Evolutionary conservation across 2,888 invertebrate species (phyloP).

Genomic region (Patella ulyssiponensis): DNA sequence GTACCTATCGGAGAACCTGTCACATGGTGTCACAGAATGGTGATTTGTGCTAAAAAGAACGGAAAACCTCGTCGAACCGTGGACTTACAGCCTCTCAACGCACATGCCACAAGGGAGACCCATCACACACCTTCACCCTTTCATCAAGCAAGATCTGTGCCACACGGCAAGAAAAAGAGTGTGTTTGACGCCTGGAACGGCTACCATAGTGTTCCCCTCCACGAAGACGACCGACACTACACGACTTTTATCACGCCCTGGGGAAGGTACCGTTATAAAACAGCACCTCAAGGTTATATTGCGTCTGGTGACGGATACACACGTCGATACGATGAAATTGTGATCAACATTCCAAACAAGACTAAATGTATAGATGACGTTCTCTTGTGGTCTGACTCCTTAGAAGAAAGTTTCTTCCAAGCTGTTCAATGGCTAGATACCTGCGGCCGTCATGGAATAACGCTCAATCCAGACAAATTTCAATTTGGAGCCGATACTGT

Average conservation of each 20-base stretch:
- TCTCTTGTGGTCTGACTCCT: conserved; percentile 38
- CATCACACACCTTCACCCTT: conserved; percentile 47
- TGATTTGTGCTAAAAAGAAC: conserved; percentile 39
- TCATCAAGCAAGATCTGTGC: conserved; percentile 48
- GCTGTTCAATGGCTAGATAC: conserved; percentile 44
- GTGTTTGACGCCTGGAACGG: conserved; percentile 32
- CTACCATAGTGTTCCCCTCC: conserved; percentile 33
- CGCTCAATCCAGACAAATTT: conserved; percentile 46
- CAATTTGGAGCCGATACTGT: conserved; percentile 41
- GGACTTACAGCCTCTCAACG: conserved; percentile 51
- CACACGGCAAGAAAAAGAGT: conserved; percentile 31
- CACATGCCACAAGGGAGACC: conserved; percentile 40
- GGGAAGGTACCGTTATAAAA: conserved; percentile 42
- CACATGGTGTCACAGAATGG: conserved; percentile 50
- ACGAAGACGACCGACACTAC: conserved; percentile 37
- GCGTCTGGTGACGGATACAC: conserved; percentile 45
- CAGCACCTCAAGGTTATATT: conserved; percentile 28
- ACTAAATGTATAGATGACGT: conserved; percentile 22
- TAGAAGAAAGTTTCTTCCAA: conserved; percentile 44
- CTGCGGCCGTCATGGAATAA: conserved; percentile 46
- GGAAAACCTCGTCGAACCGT: conserved; percentile 48
- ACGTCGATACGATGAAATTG: conserved; percentile 49
- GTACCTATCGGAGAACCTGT: conserved; percentile 47
- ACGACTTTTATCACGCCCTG: conserved; percentile 44
- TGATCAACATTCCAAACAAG: conserved; percentile 47